Conservation (phyloP, 1,140 invertebrate species). For the Drosophila parvula region DNA sequence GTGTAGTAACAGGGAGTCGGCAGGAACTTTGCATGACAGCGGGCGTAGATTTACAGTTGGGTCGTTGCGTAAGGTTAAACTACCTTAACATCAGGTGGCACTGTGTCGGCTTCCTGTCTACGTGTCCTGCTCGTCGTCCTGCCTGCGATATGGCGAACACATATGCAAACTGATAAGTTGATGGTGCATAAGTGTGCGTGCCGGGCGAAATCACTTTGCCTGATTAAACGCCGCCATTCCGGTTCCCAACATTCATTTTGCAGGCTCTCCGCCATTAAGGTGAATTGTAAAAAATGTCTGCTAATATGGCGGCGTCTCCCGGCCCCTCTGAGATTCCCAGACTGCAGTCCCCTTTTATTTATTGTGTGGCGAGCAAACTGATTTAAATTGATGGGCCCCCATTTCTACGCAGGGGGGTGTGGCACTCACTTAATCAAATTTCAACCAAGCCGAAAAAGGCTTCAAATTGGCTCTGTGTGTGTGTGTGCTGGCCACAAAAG, state of each 20-base stretch:
- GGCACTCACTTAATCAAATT: slow-evolving; percentile 79
- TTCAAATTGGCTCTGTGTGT: slow-evolving; percentile 41
- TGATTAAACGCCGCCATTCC: slow-evolving; percentile 77
- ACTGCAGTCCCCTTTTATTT: slow-evolving; percentile 61
- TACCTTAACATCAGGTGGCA: slow-evolving; percentile 67
- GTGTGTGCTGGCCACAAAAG: slow-evolving; percentile 12
- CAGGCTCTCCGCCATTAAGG: slow-evolving; percentile 57
- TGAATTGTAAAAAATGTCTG: slow-evolving; percentile 79
- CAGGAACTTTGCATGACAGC: slow-evolving; percentile 74
- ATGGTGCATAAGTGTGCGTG: slow-evolving; percentile 34
- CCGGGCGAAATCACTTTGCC: slow-evolving; percentile 73
- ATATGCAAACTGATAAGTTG: slow-evolving; percentile 72
- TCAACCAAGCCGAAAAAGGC: slow-evolving; percentile 60
- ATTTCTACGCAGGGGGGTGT: slow-evolving; percentile 17
- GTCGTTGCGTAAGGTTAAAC: slow-evolving; percentile 75
- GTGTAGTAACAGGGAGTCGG: slow-evolving; percentile 20
- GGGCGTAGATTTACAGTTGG: slow-evolving; percentile 72
- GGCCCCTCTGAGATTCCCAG: slow-evolving; percentile 4
- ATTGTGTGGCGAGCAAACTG: slow-evolving; percentile 66
- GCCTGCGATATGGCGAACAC: slow-evolving; percentile 13
- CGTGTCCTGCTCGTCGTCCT: slow-evolving; percentile 20
- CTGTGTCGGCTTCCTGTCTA: slow-evolving; percentile 66
- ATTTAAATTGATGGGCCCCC: slow-evolving; percentile 74
- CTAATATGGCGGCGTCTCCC: slow-evolving; percentile 56
- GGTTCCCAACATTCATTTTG: slow-evolving; percentile 40